Conservation (phyloP, 2,113 vertebrate species). For the Drymodes brunneopygia region DNA sequence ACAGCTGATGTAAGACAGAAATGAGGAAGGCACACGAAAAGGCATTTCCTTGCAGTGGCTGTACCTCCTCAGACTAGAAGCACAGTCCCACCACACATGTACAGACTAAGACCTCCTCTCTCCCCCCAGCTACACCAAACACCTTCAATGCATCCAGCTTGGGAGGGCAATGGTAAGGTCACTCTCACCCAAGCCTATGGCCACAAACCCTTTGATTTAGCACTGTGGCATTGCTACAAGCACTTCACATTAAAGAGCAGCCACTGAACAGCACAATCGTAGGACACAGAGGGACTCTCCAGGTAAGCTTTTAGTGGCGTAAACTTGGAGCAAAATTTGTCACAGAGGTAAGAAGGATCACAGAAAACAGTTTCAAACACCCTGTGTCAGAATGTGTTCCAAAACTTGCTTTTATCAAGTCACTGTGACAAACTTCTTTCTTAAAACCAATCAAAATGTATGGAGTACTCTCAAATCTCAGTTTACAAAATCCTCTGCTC, state of each 20-base stretch:
- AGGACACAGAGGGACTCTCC: neutral
- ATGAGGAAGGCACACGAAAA: neutral
- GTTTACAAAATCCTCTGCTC: neutral
- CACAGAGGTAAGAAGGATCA: neutral
- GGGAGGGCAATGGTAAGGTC: neutral
- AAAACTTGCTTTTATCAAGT: neutral
- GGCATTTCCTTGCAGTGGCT: neutral
- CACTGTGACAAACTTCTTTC: neutral
- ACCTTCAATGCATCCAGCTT: neutral
- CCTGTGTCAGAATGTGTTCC: neutral
- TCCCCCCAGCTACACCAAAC: neutral
- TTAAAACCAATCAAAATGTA: neutral
- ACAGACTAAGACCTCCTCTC: neutral
- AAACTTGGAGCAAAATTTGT: neutral
- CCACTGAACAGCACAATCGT: neutral
- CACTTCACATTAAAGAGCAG: neutral
- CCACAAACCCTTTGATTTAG: neutral
- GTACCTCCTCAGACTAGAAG: neutral
- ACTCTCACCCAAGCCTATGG: neutral
- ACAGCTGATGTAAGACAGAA: neutral
- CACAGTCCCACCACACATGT: fast-evolving
- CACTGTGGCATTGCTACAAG: neutral
- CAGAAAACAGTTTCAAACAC: neutral
- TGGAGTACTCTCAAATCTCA: neutral
- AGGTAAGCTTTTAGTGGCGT: neutral